Evolutionary conservation across 2,888 invertebrate genomes (phyloP), one percentile per base, ranked within the genome.

Genomic region (Ptilodon capucinus): DNA sequence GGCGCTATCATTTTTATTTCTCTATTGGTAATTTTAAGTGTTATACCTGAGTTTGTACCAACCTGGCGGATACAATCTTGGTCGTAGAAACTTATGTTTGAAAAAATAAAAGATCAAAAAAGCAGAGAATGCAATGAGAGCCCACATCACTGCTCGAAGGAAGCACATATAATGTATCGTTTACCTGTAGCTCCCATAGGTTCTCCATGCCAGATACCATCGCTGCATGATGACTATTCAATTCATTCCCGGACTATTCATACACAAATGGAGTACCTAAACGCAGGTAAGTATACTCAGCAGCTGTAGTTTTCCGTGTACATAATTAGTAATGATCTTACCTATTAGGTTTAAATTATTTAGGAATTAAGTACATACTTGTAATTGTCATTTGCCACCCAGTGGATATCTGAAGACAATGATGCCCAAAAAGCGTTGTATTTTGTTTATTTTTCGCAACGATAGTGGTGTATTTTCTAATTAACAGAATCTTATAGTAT

Each of bases 51-150:
- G n/a, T n/a, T n/a, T n/a, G n/a, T n/a, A n/a, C n/a, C n/a, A n/a
- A 79, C 77, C 79, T 74, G 79, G 78, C 21, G 79, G 79, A 56
- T 74, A 79, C 1, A 48, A 41, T 5, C 18, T 48, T 6, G 66
- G 60, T 40, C 46, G 55, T 56, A 47, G 62, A 23, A 58, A 56
- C 30, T 50, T 48, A 13, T 47, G 41, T 39, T 57, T 50, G 13
- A 57, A 48, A 14, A 71, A 46, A 50, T 50, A 69, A n/a, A 62
- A 47, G 16, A 67, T 8, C 19, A 71, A 42, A 35, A 70, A 35
- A 19, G 65, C 47, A 49, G 59, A 45, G 34, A 72, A 42, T 25
- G 25, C 51, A 18, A 69, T 36, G 28, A 64, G 32, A 32, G 44
- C 14, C 74, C 70, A 75, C 78, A 79, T 76, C 42, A 9, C 25